Evolutionary conservation across 2,888 invertebrate genomes (phyloP), one percentile per base, ranked within the genome.

Genomic region (Podabrus alpinus): DNA sequence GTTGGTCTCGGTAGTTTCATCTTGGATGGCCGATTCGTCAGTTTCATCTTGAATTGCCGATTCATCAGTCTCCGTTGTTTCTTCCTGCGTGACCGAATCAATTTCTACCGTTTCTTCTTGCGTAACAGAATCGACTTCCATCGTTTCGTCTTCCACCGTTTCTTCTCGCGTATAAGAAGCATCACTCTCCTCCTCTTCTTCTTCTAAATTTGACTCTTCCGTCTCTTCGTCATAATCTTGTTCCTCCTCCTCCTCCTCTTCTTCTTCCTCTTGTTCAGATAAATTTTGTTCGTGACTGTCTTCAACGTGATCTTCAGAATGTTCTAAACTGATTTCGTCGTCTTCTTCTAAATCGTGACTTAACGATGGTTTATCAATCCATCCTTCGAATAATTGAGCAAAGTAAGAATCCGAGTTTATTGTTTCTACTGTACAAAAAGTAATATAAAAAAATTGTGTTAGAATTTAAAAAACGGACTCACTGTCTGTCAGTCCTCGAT

Each of bases 401-500:
- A 93, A 95, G 60, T 91, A 90, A 17, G 94, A 93, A 83, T 94
- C 92, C 10, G 89, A 88, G 70, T 90, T 83, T 0, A 90, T 90
- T 11, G 90, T 90, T 72, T 91, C 92, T 83, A 92, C 92, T 92
- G 73, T 9, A 83, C 83, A 68, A 71, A 66, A 71, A 66, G 68
- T 61, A 59, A 15, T 71, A 9, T 16, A 29, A 66, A 68, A 62
- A 62, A 45, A 10, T n/a, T 9, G n/a, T 45, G 45, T 45, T 45
- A n/a, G 5, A 9, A n/a, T 45, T 45, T n/a, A n/a, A 45, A 45
- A n/a, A 45, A 7, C 45, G 76, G 82, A 90, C 92, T 92, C 88
- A 95, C 95, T 91, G 86, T 95, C 94, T 68, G 92, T 91, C 60
- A 93, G 88, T 59, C 95, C 95, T 84, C 94, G 91, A 85, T 95